Percentiles rank a stretch among this genome's conserved stretches.
phyloP scores from a whole-genome alignment of 1,140 invertebrate genomes.

The Drosophila ficusphila region DNA sequence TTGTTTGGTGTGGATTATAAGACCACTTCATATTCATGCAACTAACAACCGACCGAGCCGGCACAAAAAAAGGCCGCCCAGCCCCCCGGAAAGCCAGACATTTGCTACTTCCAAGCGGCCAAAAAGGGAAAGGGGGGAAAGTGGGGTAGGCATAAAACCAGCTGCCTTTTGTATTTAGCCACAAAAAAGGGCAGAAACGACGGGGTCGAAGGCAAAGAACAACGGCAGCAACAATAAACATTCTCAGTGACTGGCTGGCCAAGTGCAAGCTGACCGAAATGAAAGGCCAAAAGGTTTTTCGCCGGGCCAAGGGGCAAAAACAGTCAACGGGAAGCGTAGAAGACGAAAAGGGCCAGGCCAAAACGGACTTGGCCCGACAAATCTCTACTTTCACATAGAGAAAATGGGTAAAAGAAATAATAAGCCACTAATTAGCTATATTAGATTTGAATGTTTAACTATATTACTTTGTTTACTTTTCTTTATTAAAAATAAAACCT shows the following conservation, averaged over 20 bases:
- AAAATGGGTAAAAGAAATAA: background rate
- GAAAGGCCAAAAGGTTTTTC: conserved; percentile 68
- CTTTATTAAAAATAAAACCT: no score
- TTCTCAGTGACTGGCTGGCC: conserved; percentile 24
- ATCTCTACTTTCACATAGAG: conserved; percentile 15
- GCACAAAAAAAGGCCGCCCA: conserved; percentile 19
- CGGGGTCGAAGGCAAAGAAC: conserved; percentile 3
- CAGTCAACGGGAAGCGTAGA: conserved; percentile 27
- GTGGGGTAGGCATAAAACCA: conserved; percentile 63
- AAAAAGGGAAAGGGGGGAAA: background rate
- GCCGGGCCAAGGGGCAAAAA: conserved; percentile 53
- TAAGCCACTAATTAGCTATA: background rate
- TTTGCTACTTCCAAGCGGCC: conserved; percentile 11
- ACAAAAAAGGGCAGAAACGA: conserved; percentile 47
- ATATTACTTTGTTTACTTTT: no score
- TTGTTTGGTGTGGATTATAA: conserved; percentile 82
- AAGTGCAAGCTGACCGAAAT: conserved; percentile 79
- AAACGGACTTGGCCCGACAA: background rate
- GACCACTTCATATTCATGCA: conserved; percentile 82
- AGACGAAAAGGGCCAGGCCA: conserved; percentile 19
- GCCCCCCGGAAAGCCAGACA: conserved; percentile 35
- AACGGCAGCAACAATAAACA: conserved; percentile 48
- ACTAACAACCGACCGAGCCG: conserved; percentile 65
- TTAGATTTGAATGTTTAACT: background rate
- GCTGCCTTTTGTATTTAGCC: conserved; percentile 81